Evolutionary conservation across 2,888 invertebrate species (phyloP).

Genomic region (Willowsia nigromaculata): DNA sequence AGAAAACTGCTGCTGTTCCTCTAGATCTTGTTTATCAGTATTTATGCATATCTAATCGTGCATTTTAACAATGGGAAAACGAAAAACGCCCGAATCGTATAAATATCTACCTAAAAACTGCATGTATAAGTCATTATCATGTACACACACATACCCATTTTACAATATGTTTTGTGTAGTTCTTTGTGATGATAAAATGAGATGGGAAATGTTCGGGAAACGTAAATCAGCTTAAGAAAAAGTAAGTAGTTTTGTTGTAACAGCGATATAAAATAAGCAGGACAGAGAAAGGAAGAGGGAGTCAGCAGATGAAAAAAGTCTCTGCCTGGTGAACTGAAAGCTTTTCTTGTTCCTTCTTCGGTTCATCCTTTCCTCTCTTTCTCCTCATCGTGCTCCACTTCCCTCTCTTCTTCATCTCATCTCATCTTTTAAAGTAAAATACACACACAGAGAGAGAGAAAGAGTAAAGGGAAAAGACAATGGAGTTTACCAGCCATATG

Average conservation of each 20-base stretch:
- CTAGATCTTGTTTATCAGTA: neutral
- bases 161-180: neutral
- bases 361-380: neutral
- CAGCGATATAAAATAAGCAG: neutral
- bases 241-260: slow-evolving; percentile 24
- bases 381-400: slow-evolving; percentile 13
- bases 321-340: slow-evolving; percentile 35
- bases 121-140: neutral
- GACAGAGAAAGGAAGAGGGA: neutral
- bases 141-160: neutral
- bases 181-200: slow-evolving; percentile 15
- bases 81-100: too few species aligned
- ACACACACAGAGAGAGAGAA: neutral
- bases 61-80: slow-evolving; percentile 13
- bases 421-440: slow-evolving; percentile 3
- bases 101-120: too few species aligned
- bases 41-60: slow-evolving; percentile 42
- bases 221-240: slow-evolving; percentile 59
- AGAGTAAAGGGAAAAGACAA: slow-evolving; percentile 10
- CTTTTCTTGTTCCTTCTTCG: slow-evolving; percentile 4
- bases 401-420: neutral
- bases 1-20: neutral
- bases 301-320: neutral
- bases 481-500: too few species aligned
- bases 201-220: slow-evolving; percentile 50